phyloP scores from a whole-genome alignment of 2,797 vertebrate species.

The Pseudochirops corinnae region DNA sequence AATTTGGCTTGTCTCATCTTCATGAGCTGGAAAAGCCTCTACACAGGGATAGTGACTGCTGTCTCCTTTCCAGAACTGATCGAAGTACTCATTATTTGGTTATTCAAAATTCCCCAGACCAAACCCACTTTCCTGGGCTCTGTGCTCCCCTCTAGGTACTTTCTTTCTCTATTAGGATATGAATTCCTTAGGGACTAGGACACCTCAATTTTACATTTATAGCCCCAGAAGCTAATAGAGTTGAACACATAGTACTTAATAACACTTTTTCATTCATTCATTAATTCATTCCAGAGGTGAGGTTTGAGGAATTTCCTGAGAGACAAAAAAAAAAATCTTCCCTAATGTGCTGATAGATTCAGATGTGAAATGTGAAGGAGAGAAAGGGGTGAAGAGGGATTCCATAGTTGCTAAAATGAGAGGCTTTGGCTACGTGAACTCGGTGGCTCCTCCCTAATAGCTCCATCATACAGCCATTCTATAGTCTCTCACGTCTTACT shows the following conservation, averaged over 20 bases:
- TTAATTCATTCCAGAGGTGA: neutral
- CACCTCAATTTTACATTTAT: neutral
- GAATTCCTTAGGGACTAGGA: neutral
- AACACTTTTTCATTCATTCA: neutral
- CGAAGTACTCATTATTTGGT: neutral
- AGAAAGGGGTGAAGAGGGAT: neutral
- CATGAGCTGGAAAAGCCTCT: neutral
- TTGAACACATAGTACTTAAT: neutral
- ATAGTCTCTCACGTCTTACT: neutral
- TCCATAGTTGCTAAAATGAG: neutral
- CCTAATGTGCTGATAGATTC: neutral
- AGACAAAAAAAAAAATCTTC: neutral
- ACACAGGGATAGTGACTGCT: neutral
- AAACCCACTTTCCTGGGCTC: neutral
- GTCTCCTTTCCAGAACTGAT: neutral
- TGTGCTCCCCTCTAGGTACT: rapidly evolving
- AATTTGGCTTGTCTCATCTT: neutral
- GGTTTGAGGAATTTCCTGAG: neutral
- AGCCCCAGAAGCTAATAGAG: neutral
- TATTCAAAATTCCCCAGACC: neutral
- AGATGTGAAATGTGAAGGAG: neutral
- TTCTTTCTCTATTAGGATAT: neutral
- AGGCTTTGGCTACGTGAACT: neutral
- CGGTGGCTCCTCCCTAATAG: neutral
- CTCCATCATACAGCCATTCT: neutral